Percentiles rank a stretch among this genome's conserved stretches.
Evolutionary conservation across 2,888 invertebrate species (phyloP).

Genomic region (Strigamia crassipes): DNA sequence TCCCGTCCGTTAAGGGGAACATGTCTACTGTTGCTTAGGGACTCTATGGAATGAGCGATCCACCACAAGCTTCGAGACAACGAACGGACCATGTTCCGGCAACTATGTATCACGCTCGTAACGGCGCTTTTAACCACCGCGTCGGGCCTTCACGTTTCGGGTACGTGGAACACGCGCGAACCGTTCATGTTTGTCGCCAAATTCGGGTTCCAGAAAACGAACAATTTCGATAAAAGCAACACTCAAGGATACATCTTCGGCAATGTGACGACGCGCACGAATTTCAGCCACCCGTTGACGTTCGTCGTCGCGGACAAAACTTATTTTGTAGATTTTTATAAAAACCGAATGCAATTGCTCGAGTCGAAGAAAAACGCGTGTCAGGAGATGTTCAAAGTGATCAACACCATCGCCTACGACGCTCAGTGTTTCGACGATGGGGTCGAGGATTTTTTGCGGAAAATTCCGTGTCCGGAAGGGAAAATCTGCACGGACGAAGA

Average conservation of each 20-base stretch:
- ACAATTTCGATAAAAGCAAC: constrained; percentile 78
- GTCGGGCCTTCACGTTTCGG: constrained; percentile 36
- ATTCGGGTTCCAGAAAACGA: constrained; percentile 96
- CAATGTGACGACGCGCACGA: constrained; percentile 76
- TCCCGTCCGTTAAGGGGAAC: not conserved
- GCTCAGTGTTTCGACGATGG: constrained; percentile 77
- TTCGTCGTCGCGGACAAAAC: constrained; percentile 88
- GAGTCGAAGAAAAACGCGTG: constrained; percentile 75
- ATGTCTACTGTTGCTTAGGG: not conserved
- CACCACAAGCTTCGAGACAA: not conserved
- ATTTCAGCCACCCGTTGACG: constrained; percentile 70
- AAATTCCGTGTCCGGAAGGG: constrained; percentile 79
- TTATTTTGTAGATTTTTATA: constrained; percentile 87
- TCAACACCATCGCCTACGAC: constrained; percentile 83
- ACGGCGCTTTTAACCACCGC: not conserved
- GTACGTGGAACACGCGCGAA: constrained; percentile 59
- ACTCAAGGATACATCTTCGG: constrained; percentile 96
- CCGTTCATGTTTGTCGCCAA: constrained; percentile 87
- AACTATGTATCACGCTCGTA: not conserved
- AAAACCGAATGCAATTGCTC: constrained; percentile 64
- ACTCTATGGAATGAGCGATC: not conserved
- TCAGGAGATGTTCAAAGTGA: constrained; percentile 80
- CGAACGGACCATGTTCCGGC: not conserved
- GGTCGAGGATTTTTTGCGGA: constrained; percentile 76
- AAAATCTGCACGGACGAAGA: constrained; percentile 85